A percentile compares a stretch with the other conserved stretches of the same genome.
phyloP scores from a whole-genome alignment of 1,140 invertebrate genomes.

The Drosophila micromelanica region DNA sequence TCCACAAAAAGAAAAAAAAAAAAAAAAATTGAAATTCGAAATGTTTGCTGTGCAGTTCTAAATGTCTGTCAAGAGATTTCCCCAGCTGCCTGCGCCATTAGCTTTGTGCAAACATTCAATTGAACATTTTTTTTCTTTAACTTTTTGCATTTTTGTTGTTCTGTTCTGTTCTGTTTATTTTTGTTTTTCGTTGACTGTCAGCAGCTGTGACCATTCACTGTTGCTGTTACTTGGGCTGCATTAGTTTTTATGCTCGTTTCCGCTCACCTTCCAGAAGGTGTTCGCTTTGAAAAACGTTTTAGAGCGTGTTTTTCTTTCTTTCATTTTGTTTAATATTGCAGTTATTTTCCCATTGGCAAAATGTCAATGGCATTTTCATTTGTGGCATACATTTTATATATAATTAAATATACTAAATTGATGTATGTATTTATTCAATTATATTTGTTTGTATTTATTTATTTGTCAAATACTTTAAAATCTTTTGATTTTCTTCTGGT shows the following conservation, averaged over 20 bases:
- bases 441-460: too few species aligned
- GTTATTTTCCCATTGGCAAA: slow-evolving; percentile 27
- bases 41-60: background rate
- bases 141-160: slow-evolving; percentile 5
- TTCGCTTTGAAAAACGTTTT: slow-evolving; percentile 50
- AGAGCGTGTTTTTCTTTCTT: slow-evolving; percentile 33
- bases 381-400: slow-evolving; percentile 37
- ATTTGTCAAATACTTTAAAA: too few species aligned
- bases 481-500: too few species aligned
- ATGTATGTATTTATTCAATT: background rate
- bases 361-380: slow-evolving; percentile 52
- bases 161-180: background rate
- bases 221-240: slow-evolving; percentile 35
- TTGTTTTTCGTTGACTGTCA: slow-evolving; percentile 26
- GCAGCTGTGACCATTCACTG: slow-evolving; percentile 54
- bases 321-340: slow-evolving; percentile 21
- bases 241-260: slow-evolving; percentile 75
- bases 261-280: slow-evolving; percentile 52
- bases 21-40: background rate
- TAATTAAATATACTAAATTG: background rate
- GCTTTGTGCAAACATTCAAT: slow-evolving; percentile 31
- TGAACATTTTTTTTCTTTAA: slow-evolving; percentile 17
- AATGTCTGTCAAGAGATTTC: slow-evolving; percentile 7
- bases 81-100: slow-evolving; percentile 1
- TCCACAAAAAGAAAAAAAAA: background rate